Evolutionary conservation across 2,113 vertebrate species (phyloP), one percentile per base, ranked within the genome.

Genomic region (Urocynchramus pylzowi): DNA sequence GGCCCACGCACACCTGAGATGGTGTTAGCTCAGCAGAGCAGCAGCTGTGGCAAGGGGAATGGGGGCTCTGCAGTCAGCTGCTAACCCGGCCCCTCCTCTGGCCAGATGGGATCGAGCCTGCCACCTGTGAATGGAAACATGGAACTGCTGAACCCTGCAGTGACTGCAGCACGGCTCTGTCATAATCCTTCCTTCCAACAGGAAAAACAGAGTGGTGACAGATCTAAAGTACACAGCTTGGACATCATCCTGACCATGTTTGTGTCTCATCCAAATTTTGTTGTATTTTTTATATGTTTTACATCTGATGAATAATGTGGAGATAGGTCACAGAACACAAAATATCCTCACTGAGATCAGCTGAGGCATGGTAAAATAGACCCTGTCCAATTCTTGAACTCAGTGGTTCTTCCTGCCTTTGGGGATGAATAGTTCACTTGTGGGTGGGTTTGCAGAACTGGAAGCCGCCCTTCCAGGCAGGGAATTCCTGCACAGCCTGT

Each of bases 131-230:
- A 73, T 41, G 24, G 74, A 59, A 85, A 45, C 0, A 0, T 3
- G 14, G 30, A 65, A 45, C 37, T n/a, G 27, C 52, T 45, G 26
- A 61, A 22, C 16, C 3, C 31, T 20, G 47, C 56, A 35, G 13
- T 0, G 0, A 17, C 59, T 30, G 37, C 3, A 0, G 22, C 35
- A 44, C 0, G 0, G 42, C 41, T 76, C 53, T 71, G 19, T n/a
- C 17, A 2, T 13, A 73, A 42, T 8, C 53, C 33, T 61, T 78
- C 44, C 45, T 87, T 69, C 45, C 41, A 9, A 31, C 0, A 3
- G 19, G 44, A 67, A 67, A n/a, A 52, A 0, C 4, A 24, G 31
- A 79, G 13, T 9, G 15, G 13, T 1, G 1, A 17, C 21, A n/a
- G 16, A 19, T 76, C 35, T 84, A 31, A 52, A 18, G 14, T 14